Evolutionary conservation across 64 coral and sea anemone species (phyloP).

Genomic region (Catalaphyllia jardinei): DNA sequence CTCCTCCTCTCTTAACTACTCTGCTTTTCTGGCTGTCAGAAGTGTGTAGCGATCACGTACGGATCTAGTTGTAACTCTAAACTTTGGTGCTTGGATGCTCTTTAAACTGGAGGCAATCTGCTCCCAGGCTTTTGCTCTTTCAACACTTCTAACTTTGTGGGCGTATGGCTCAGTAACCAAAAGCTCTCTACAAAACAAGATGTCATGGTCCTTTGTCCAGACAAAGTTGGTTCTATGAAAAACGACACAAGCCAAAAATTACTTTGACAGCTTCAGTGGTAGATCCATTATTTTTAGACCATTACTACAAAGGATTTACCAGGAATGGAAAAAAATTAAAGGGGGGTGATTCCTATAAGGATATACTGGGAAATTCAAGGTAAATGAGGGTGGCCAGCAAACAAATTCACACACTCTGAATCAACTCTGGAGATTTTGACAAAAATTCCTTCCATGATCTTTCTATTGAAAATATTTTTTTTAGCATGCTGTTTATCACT

Average conservation of each 20-base stretch:
- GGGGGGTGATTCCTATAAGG: constrained; percentile 14
- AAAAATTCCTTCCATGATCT: neutral
- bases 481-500: constrained; percentile 10
- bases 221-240: too few species aligned
- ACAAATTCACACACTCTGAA: constrained; percentile 15
- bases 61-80: constrained; percentile 21
- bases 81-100: constrained; percentile 28
- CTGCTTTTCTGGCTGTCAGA: constrained; percentile 31
- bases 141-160: constrained; percentile 2
- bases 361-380: constrained; percentile 15
- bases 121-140: constrained; percentile 32
- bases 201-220: too few species aligned
- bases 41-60: constrained; percentile 13
- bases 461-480: constrained; percentile 13
- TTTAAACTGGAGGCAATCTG: constrained; percentile 35
- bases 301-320: constrained; percentile 17
- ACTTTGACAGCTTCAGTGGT: constrained; percentile 16
- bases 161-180: too few species aligned
- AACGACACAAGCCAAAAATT: neutral
- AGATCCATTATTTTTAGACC: constrained; percentile 17
- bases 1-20: constrained; percentile 33
- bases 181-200: too few species aligned
- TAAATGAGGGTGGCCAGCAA: constrained; percentile 14
- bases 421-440: constrained; percentile 8
- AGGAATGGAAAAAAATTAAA: constrained; percentile 6